Evolutionary conservation across 2,888 invertebrate genomes (phyloP).

Genomic region (Cataglyphis livida): DNA sequence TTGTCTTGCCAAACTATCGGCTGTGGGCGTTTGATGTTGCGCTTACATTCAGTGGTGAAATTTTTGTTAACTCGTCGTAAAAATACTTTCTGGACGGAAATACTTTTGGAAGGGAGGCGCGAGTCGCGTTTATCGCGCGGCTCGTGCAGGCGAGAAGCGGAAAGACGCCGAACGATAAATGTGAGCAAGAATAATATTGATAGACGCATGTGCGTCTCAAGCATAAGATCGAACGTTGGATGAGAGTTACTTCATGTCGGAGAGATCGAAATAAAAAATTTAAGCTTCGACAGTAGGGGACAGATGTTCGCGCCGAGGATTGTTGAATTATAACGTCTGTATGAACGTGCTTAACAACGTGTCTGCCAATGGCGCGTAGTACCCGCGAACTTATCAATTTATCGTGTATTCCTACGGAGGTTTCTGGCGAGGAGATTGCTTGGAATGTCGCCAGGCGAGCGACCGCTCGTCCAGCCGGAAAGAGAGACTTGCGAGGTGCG

Average conservation of each 20-base stretch:
- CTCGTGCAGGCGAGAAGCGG: background rate
- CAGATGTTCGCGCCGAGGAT: background rate
- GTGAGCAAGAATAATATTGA: no score
- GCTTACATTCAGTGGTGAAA: background rate
- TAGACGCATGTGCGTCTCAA: no score
- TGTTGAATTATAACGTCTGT: conserved; percentile 11
- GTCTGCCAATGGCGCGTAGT: conserved; percentile 19
- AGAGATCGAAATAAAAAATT: background rate
- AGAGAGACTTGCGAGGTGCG: conserved; percentile 41
- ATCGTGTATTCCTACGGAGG: conserved; percentile 52
- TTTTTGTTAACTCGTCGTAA: background rate
- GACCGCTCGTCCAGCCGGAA: conserved; percentile 70
- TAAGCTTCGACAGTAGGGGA: background rate
- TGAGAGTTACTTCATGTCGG: no score
- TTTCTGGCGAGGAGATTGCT: conserved; percentile 55
- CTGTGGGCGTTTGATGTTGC: background rate
- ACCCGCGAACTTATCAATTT: conserved; percentile 69
- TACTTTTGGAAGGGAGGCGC: no score
- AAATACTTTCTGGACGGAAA: no score
- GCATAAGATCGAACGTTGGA: no score
- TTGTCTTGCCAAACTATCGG: background rate
- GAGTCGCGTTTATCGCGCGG: background rate
- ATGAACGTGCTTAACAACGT: conserved; percentile 21
- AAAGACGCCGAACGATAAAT: no score
- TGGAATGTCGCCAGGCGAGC: conserved; percentile 76